Conservation (phyloP, 1,140 invertebrate species). For the Nephila pilipes region DNA sequence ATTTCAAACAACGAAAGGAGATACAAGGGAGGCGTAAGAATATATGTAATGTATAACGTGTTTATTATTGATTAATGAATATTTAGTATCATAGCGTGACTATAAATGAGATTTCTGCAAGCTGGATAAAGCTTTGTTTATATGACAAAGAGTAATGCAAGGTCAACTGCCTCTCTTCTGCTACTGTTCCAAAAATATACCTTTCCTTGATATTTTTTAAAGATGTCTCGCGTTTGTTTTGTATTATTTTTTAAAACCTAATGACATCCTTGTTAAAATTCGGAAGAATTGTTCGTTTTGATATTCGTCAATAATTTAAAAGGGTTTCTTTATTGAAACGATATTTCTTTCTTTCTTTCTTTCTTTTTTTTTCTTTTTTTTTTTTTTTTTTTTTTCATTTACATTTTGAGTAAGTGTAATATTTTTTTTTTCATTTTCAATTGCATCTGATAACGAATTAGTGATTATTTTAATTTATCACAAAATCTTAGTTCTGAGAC, state of each 20-base stretch:
- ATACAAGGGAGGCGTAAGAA: neutral
- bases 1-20: conserved; percentile 18
- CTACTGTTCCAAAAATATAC: conserved; percentile 2
- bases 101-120: neutral
- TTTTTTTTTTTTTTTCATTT: no score
- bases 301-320: no score
- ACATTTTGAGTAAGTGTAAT: no score
- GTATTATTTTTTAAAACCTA: neutral
- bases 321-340: no score
- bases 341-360: no score
- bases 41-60: neutral
- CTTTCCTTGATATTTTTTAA: neutral
- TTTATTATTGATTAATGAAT: neutral
- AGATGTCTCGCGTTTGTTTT: neutral
- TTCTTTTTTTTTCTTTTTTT: no score
- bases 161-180: neutral
- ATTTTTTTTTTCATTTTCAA: no score
- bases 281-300: no score
- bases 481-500: no score
- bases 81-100: neutral
- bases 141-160: neutral
- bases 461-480: no score
- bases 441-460: no score
- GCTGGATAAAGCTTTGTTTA: neutral
- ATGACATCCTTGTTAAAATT: no score